Percentiles rank a stretch among this genome's conserved stretches.
Conservation (phyloP, 64 coral and sea anemone species). For the Stichodactyla mertensii region DNA sequence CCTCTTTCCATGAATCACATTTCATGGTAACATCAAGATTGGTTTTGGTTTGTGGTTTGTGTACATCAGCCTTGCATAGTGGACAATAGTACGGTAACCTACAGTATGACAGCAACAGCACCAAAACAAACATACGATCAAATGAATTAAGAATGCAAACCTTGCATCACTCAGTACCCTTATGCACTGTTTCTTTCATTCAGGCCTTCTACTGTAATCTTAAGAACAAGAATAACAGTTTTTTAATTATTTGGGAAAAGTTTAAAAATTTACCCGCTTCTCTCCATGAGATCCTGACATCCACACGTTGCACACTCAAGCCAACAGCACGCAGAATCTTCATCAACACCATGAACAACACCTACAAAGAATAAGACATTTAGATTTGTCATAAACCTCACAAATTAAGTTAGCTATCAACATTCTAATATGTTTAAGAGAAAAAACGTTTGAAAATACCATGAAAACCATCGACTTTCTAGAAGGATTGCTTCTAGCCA, state of each 20-base stretch:
- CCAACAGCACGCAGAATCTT: slow-evolving; percentile 56
- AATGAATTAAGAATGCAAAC: too few species aligned
- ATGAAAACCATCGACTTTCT: too few species aligned
- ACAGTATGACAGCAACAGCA: not conserved
- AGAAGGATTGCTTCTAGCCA: too few species aligned
- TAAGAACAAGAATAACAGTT: too few species aligned
- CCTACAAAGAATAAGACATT: slow-evolving; percentile 16
- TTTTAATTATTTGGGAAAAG: too few species aligned
- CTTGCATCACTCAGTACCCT: too few species aligned
- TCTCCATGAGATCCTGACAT: slow-evolving; percentile 30
- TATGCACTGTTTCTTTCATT: too few species aligned
- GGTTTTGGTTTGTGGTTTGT: slow-evolving; percentile 39
- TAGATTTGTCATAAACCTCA: not conserved
- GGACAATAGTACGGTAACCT: slow-evolving; percentile 47
- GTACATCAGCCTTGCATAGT: slow-evolving; percentile 19
- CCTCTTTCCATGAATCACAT: slow-evolving; percentile 19
- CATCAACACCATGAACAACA: slow-evolving; percentile 40
- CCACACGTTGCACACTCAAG: slow-evolving; percentile 40
- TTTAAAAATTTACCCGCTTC: slow-evolving; percentile 12
- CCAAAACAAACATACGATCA: too few species aligned
- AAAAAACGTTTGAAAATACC: too few species aligned
- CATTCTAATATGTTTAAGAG: too few species aligned
- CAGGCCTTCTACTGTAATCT: too few species aligned
- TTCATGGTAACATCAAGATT: slow-evolving; percentile 31
- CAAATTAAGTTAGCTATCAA: too few species aligned